Base-by-base conservation (phyloP, 2,888 invertebrate species). In the Lochmaea crataegi region DNA sequence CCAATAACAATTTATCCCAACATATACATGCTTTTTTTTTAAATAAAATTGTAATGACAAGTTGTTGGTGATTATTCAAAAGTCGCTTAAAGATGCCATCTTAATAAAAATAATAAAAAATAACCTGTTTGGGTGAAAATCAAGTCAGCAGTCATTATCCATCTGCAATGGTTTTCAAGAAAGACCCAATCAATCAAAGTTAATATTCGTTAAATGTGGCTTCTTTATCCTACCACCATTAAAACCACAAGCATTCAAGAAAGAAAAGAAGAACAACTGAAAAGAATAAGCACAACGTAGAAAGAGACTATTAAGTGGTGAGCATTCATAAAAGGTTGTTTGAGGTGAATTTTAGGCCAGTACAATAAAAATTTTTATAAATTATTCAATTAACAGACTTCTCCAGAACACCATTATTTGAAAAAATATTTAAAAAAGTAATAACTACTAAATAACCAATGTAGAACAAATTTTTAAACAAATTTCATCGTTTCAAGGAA, bases 331-430 rank as follows among this genome's bases (percentile, higher is more conserved):
- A 76, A 76, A 76, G 69, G 72, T 63, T 68, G 72, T 75, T 75
- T 75, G 77, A 79, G 79, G 82, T 79, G 79, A 79, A 79, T 78
- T 80, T 79, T 53, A 53, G 53, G 53, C 53, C 53, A 53, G 53
- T 53, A 16, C 14, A 51, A 12, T 45, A 45, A 12, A 2, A 45
- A 1, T 16, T n/a, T n/a, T 16, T 6, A n/a, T 3, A n/a, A n/a
- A 48, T 12, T 14, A n/a, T 48, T 6, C 12, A n/a, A n/a, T 2
- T 12, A 48, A 5, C 10, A 12, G 42, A n/a, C n/a, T n/a, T n/a
- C n/a, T n/a, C n/a, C n/a, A n/a, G n/a, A n/a, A n/a, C n/a, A n/a
- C n/a, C n/a, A n/a, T n/a, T n/a, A n/a, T n/a, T n/a, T n/a, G n/a
- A n/a, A n/a, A n/a, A n/a, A n/a, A n/a, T n/a, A n/a, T n/a, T n/a